These are phyloP conservation scores for Slavum lentiscoides DNA, from an alignment of 2,888 invertebrate genomes.

Conservation along the genomic window DNA sequence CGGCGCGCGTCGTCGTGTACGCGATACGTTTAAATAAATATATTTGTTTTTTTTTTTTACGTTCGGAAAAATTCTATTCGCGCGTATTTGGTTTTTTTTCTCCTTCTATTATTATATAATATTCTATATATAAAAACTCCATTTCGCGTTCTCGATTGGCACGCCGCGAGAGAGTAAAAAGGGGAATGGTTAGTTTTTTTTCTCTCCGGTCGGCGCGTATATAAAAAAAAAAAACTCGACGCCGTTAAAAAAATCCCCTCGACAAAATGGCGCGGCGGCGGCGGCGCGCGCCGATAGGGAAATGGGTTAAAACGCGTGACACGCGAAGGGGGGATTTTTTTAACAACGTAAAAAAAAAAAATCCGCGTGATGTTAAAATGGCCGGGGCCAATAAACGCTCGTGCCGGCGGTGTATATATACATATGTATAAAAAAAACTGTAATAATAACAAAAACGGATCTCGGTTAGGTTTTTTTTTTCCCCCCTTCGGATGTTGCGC, in stretches of 20 bases:
- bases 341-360: conserved; percentile 33
- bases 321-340: conserved; percentile 24
- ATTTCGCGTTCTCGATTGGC: conserved; percentile 36
- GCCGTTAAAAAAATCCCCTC: conserved; percentile 33
- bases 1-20: too few species aligned
- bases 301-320: conserved; percentile 36
- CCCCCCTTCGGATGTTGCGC: conserved; percentile 42
- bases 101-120: too few species aligned
- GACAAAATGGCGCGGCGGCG: conserved; percentile 39
- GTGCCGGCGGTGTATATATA: background rate
- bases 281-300: background rate
- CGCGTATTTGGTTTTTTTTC: background rate
- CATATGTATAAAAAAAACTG: background rate
- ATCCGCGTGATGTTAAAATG: conserved; percentile 15
- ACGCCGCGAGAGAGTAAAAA: background rate
- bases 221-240: conserved; percentile 16
- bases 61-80: conserved; percentile 19
- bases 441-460: conserved; percentile 15
- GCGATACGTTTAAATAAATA: too few species aligned
- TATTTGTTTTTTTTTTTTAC: background rate
- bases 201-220: background rate
- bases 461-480: background rate
- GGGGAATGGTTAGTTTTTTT: conserved; percentile 30
- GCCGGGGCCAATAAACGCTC: conserved; percentile 35
- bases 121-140: background rate